phyloP scores from a whole-genome alignment of 2,888 invertebrate genomes.

The Drosophila anomelani region DNA sequence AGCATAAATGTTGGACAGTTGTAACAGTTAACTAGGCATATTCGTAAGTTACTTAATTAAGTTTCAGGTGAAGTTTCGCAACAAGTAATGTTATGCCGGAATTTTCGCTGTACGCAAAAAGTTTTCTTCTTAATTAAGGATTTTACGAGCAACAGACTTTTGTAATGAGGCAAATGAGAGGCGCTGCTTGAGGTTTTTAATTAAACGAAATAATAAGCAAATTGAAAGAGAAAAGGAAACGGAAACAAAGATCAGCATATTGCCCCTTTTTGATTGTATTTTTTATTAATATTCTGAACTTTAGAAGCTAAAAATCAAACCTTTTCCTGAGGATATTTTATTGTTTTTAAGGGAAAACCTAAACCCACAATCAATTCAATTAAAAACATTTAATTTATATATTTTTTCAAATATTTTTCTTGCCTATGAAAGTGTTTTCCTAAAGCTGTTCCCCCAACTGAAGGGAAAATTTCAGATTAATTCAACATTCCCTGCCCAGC shows the following conservation, averaged over 20 bases:
- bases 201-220: conserved; percentile 3
- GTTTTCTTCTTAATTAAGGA: conserved; percentile 29
- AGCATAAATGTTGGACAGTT: conserved; percentile 34
- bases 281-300: background rate
- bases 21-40: conserved; percentile 49
- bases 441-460: background rate
- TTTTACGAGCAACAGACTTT: conserved; percentile 9
- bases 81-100: conserved; percentile 36
- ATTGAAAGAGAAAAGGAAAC: background rate
- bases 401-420: background rate
- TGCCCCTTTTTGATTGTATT: no score
- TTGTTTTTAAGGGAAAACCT: no score
- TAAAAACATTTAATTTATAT: background rate
- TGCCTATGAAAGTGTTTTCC: background rate
- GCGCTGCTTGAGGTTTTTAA: conserved; percentile 6
- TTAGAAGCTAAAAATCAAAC: background rate
- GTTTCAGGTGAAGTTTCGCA: conserved; percentile 45
- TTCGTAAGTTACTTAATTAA: conserved; percentile 62
- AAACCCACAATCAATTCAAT: background rate
- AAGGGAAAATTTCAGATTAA: background rate
- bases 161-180: background rate
- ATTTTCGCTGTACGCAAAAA: conserved; percentile 6
- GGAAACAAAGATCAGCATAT: no score
- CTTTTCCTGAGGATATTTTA: background rate
- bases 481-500: background rate